Evolutionary conservation across 2,797 vertebrate genomes (phyloP).

Genomic region (Nothura maculosa): DNA sequence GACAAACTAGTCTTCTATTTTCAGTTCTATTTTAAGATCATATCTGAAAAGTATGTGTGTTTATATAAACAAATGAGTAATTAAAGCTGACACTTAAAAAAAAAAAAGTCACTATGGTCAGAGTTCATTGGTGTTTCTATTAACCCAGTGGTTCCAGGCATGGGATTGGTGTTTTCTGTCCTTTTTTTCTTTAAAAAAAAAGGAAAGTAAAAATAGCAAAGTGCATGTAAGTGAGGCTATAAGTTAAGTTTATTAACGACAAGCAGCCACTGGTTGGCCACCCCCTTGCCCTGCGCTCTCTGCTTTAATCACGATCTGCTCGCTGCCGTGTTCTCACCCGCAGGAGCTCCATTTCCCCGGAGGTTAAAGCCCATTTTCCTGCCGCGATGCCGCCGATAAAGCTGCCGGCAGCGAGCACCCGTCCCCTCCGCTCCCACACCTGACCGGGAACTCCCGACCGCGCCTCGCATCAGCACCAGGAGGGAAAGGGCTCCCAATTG

Average conservation of each 20-base stretch:
- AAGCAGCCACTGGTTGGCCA: neutral
- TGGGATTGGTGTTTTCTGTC: neutral
- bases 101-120: neutral
- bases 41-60: neutral
- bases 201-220: no score
- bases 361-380: slow-evolving; percentile 27
- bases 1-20: neutral
- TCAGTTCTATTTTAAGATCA: neutral
- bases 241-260: slow-evolving; percentile 16
- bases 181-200: neutral
- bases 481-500: slow-evolving; percentile 10
- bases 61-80: neutral
- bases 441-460: neutral
- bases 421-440: slow-evolving; percentile 43
- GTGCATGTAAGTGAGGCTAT: neutral
- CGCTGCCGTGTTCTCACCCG: neutral
- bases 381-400: neutral
- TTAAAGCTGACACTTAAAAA: neutral
- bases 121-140: neutral
- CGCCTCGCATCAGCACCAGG: neutral
- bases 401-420: neutral
- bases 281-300: neutral
- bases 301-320: neutral
- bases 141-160: neutral
- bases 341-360: neutral